These are phyloP conservation scores for Neofelis nebulosa DNA, from an alignment of 2,113 vertebrate genomes.

Conservation along the genomic window DNA sequence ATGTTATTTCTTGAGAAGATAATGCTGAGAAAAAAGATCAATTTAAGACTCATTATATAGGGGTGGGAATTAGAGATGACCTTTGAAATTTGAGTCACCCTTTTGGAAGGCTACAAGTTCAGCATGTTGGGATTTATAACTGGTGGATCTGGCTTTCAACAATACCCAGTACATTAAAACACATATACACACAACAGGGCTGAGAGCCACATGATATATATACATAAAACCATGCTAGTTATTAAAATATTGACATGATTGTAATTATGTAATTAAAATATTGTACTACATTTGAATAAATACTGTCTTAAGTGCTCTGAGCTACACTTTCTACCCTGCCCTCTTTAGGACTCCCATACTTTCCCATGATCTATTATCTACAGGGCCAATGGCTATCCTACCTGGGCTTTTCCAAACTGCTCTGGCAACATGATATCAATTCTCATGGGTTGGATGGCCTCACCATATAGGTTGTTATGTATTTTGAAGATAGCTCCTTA, in stretches of 20 bases:
- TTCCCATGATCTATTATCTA: background rate
- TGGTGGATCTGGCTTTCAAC: background rate
- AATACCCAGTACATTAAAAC: background rate
- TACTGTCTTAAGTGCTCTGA: background rate
- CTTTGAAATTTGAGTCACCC: background rate
- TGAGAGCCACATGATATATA: background rate
- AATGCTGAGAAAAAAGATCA: background rate
- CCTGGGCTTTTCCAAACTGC: background rate
- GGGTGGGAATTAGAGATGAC: background rate
- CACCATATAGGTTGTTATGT: background rate
- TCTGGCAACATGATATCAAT: no score
- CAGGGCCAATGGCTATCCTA: background rate
- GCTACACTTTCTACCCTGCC: accelerated
- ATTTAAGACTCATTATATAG: background rate
- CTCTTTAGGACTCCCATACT: background rate
- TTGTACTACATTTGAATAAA: background rate
- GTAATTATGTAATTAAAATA: no score
- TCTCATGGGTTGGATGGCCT: background rate
- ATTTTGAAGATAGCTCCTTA: background rate
- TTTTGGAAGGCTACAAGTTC: background rate
- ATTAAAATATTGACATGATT: background rate
- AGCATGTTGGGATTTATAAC: background rate
- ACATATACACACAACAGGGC: background rate
- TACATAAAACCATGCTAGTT: background rate
- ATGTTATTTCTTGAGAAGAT: background rate